phyloP scores from a whole-genome alignment of 2,888 invertebrate genomes.

The Drosophila neoperkinsi region DNA sequence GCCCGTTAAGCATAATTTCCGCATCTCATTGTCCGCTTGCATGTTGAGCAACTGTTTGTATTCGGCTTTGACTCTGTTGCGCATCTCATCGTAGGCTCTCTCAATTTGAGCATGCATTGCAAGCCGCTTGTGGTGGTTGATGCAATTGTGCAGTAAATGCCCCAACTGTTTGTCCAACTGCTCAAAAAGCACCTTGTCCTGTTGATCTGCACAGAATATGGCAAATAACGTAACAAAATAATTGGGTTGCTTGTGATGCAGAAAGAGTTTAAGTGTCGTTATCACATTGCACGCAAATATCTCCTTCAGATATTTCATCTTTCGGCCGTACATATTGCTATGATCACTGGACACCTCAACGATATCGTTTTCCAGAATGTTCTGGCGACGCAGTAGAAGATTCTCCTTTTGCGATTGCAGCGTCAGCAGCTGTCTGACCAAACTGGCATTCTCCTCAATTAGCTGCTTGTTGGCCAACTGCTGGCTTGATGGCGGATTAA shows the following conservation, averaged over 20 bases:
- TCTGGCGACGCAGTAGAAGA: background rate
- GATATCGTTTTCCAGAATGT: background rate
- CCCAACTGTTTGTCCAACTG: slow-evolving; percentile 60
- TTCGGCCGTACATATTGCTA: slow-evolving; percentile 14
- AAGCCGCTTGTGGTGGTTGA: slow-evolving; percentile 36
- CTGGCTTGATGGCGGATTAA: background rate
- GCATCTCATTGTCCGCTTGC: slow-evolving; percentile 56
- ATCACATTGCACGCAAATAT: slow-evolving; percentile 30
- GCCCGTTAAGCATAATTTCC: slow-evolving; percentile 63
- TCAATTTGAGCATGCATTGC: slow-evolving; percentile 40
- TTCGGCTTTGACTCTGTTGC: slow-evolving; percentile 46
- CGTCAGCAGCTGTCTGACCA: slow-evolving; percentile 29
- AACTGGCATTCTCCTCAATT: slow-evolving; percentile 18
- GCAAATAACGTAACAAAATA: slow-evolving; percentile 48
- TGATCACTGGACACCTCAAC: background rate
- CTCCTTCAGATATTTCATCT: slow-evolving; percentile 43
- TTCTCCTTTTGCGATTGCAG: slow-evolving; percentile 20
- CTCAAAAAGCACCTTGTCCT: slow-evolving; percentile 38
- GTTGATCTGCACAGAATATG: slow-evolving; percentile 37
- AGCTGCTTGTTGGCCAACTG: slow-evolving; percentile 25
- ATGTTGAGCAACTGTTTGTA: slow-evolving; percentile 55
- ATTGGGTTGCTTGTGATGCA: background rate
- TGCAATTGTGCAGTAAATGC: slow-evolving; percentile 35
- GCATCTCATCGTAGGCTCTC: slow-evolving; percentile 55
- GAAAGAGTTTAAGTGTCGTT: background rate